Percentiles rank a stretch among this genome's conserved stretches.
Conservation (phyloP, 2,797 vertebrate genomes). For the Passerculus sandwichensis region DNA sequence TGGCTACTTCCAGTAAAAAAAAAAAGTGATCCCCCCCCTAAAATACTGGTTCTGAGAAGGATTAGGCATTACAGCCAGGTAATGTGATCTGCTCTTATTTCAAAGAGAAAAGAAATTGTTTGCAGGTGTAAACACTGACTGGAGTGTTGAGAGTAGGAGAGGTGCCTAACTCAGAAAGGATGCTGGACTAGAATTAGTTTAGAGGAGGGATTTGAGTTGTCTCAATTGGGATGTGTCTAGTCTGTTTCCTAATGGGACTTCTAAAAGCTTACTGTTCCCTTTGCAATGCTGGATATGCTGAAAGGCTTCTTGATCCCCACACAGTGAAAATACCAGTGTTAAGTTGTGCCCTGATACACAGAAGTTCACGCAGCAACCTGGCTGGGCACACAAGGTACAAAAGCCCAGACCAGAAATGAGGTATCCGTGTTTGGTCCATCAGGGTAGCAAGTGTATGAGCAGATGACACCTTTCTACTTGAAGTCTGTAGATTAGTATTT, state of each 20-base stretch:
- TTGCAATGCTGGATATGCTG: not conserved
- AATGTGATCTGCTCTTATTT: not conserved
- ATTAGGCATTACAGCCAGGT: not conserved
- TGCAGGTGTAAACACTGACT: not conserved
- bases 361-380: not conserved
- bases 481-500: not conserved
- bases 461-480: not conserved
- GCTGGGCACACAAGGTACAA: fast-evolving
- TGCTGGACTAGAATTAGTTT: not conserved
- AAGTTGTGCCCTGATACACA: not conserved
- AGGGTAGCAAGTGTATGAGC: not conserved
- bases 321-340: not conserved
- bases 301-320: not conserved
- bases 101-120: not conserved
- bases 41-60: not conserved
- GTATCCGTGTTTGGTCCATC: not conserved
- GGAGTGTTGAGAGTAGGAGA: not conserved
- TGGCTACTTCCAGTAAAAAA: not conserved
- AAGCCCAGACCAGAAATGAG: not conserved
- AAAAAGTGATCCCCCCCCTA: not conserved
- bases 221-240: not conserved
- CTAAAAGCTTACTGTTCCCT: not conserved
- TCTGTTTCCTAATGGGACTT: not conserved
- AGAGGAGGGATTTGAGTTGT: not conserved
- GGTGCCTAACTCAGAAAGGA: not conserved